Evolutionary conservation across 2,113 vertebrate genomes (phyloP).

Genomic region (Pedionomus torquatus): DNA sequence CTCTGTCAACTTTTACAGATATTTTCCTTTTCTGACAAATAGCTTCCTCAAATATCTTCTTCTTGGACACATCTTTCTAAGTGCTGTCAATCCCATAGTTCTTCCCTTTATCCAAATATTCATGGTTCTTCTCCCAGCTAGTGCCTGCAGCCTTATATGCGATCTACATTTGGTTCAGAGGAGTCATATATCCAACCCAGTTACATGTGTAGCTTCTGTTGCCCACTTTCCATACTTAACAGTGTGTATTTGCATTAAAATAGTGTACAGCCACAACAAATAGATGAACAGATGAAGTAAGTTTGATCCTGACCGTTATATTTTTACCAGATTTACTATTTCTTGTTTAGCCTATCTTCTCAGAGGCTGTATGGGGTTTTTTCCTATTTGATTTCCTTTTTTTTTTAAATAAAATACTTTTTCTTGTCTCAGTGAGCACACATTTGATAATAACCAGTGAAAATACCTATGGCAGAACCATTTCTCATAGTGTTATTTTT

Average conservation of each 20-base stretch:
- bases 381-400: neutral
- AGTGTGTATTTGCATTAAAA: neutral
- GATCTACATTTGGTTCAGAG: neutral
- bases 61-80: neutral
- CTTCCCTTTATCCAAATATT: neutral
- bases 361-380: neutral
- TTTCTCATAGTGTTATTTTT: neutral
- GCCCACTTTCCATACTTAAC: neutral
- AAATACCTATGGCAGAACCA: neutral
- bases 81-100: neutral
- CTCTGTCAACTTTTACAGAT: neutral
- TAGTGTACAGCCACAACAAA: neutral
- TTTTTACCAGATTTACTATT: neutral
- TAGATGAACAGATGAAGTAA: neutral
- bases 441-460: neutral
- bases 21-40: neutral
- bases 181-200: neutral
- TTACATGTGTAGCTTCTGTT: neutral
- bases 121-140: neutral
- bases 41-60: neutral
- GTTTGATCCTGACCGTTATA: neutral
- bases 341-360: neutral
- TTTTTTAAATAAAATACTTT: neutral
- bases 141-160: neutral
- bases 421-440: neutral